Evolutionary conservation across 2,797 vertebrate genomes (phyloP).

Genomic region (Pempheris klunzingeri): DNA sequence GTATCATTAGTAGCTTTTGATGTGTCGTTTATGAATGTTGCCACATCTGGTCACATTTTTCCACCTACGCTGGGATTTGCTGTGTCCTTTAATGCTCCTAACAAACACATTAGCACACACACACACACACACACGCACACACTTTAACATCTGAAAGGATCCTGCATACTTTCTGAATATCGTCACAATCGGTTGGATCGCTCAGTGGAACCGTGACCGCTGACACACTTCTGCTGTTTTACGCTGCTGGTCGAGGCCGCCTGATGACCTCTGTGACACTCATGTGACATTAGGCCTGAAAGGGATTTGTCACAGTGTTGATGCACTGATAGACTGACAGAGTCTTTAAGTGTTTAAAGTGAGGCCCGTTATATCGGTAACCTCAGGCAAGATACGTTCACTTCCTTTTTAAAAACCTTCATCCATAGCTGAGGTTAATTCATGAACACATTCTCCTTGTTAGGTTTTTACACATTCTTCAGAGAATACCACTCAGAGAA

Average conservation of each 20-base stretch:
- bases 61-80: neutral
- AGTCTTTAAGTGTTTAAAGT: constrained; percentile 23
- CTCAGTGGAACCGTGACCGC: constrained; percentile 16
- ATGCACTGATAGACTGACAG: neutral
- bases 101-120: constrained; percentile 3
- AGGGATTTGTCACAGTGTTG: constrained; percentile 31
- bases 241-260: neutral
- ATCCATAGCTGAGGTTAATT: constrained; percentile 32
- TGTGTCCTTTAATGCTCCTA: neutral
- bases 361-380: neutral
- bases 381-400: neutral
- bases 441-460: constrained; percentile 25
- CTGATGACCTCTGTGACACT: constrained; percentile 26
- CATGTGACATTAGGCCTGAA: constrained; percentile 40
- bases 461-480: constrained; percentile 22
- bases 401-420: neutral
- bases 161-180: constrained; percentile 4
- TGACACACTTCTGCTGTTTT: constrained; percentile 26
- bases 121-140: neutral
- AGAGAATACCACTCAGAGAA: constrained; percentile 33
- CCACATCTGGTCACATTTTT: constrained; percentile 14
- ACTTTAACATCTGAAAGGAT: constrained; percentile 22
- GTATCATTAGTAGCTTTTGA: neutral
- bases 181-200: neutral
- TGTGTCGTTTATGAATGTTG: neutral